Evolutionary conservation across 2,113 vertebrate species (phyloP), one percentile per base, ranked within the genome.

Genomic region (Hemiprocne comata): DNA sequence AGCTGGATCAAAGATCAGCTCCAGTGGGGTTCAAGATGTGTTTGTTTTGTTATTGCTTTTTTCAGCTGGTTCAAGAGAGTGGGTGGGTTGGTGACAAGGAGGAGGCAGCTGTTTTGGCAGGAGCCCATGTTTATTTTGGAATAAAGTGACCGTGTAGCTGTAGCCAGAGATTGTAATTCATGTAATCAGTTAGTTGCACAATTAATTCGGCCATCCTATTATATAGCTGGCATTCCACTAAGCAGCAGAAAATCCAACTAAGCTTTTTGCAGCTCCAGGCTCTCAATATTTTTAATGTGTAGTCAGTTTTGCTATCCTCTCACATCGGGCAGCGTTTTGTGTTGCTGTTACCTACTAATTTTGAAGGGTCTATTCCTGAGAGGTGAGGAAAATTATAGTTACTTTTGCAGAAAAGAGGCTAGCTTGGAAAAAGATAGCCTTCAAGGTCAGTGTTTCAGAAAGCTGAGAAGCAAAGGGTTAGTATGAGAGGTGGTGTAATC

Each of bases 351-450:
- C 64, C 38, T 85, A 15, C 50, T 26, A 51, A 3, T 79, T 93
- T 80, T 79, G 55, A 71, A 83, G 93, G 29, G 12, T 66, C 48
- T 88, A 82, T 87, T 72, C 26, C 38, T 90, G 24, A 29, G 24
- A 94, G 38, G 46, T 58, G n/a, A 70, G 46, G 36, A 74, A 91
- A 85, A 69, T 42, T 64, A 50, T 57, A 75, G 40, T 44, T 57
- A 17, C n/a, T n/a, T 48, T 76, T 55, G 7, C 42, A 55, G 34
- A 74, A 25, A 71, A 57, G 61, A 51, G 15, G 17, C 61, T 84
- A 58, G 36, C 55, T 77, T 79, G 87, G 40, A 95, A 95, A 64
- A 80, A 48, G 55, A 65, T 94, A 93, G 65, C 61, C 50, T 87
- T 15, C n/a, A 83, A 87, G 85, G 62, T 89, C 57, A 73, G 33